Percentiles rank a stretch among this genome's conserved stretches.
phyloP scores from a whole-genome alignment of 2,888 invertebrate species.

The Fabriciana adippe region DNA sequence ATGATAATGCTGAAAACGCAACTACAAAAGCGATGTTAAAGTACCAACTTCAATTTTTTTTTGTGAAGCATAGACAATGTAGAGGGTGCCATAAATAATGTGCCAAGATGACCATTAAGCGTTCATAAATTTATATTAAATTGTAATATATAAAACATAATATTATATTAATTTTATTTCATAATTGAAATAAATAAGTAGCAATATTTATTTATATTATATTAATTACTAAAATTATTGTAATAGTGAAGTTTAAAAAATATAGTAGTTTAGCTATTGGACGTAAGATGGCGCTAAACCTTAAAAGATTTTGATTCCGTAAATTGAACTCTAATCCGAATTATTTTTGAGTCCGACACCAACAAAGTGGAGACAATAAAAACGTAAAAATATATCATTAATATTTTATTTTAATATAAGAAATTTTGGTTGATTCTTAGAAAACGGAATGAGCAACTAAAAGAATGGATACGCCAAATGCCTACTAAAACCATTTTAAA shows the following conservation, averaged over 20 bases:
- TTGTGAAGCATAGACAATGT: constrained; percentile 47
- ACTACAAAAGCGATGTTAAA: constrained; percentile 75
- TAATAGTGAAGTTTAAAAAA: not conserved
- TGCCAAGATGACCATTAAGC: constrained; percentile 65
- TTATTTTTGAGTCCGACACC: no score
- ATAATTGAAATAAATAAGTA: not conserved
- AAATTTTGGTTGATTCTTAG: no score
- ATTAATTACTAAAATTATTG: not conserved
- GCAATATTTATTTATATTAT: not conserved
- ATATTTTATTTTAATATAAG: no score
- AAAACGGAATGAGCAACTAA: no score
- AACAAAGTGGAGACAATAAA: no score
- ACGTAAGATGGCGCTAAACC: constrained; percentile 13
- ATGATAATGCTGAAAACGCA: constrained; percentile 77
- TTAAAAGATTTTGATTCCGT: no score
- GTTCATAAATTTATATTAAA: constrained; percentile 43
- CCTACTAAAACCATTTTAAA: no score
- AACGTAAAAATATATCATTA: no score
- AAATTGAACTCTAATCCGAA: no score
- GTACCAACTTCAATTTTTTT: constrained; percentile 67
- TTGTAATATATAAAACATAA: no score
- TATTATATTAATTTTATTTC: not conserved
- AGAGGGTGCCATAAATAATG: constrained; percentile 34
- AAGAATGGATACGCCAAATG: no score
- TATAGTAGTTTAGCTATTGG: constrained; percentile 2